These are phyloP conservation scores for Ophion obscuratus DNA, from an alignment of 2,888 invertebrate species.

Conservation along the genomic window DNA sequence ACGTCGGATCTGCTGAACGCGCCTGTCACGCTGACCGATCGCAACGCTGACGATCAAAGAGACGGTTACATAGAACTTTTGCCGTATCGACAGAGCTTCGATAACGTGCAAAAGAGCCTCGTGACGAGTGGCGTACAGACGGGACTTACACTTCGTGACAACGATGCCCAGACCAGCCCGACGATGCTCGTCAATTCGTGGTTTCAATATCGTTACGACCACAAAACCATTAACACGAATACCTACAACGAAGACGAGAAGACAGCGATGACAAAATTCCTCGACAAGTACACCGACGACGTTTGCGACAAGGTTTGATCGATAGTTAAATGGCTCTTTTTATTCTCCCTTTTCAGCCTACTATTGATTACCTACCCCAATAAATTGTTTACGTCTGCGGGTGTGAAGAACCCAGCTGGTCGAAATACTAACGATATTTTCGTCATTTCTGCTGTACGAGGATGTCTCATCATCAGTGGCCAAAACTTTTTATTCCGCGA, in stretches of 20 bases:
- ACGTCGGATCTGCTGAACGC: conserved; percentile 74
- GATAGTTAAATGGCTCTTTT: conserved; percentile 29
- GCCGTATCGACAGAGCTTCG: conserved; percentile 85
- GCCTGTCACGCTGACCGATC: conserved; percentile 84
- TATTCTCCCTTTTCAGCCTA: neutral
- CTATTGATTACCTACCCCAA: neutral
- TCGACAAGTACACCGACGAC: conserved; percentile 72
- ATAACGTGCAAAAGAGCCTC: conserved; percentile 86
- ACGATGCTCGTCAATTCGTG: conserved; percentile 89
- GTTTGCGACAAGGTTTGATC: conserved; percentile 77
- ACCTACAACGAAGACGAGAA: conserved; percentile 76
- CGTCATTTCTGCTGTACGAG: neutral
- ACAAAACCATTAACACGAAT: conserved; percentile 70
- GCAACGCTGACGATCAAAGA: conserved; percentile 86
- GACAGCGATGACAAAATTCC: conserved; percentile 76
- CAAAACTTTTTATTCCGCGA: neutral
- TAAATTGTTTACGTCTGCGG: neutral
- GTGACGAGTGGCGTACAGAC: conserved; percentile 87
- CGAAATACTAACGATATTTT: neutral
- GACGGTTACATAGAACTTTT: conserved; percentile 90
- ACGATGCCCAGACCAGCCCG: conserved; percentile 88
- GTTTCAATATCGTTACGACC: conserved; percentile 87
- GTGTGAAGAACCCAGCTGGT: neutral
- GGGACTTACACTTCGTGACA: conserved; percentile 84
- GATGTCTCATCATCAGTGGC: neutral